phyloP scores from a whole-genome alignment of 2,888 invertebrate species.

The Tupiocoris notatus region DNA sequence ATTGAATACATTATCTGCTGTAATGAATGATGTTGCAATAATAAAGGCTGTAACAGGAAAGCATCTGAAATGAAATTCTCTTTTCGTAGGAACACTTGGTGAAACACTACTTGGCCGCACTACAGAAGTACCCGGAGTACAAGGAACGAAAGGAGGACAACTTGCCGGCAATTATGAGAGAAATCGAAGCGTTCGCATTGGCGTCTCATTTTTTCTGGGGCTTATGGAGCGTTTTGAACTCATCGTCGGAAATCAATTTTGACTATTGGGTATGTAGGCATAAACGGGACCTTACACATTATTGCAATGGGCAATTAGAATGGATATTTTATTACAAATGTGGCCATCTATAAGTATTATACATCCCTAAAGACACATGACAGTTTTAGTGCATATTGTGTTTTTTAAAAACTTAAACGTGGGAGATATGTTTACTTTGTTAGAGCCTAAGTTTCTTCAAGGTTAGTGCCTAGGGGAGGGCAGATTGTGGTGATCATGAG shows the following conservation, averaged over 20 bases:
- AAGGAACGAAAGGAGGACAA: constrained; percentile 44
- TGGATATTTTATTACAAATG: too few relatives aligned
- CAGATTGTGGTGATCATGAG: too few relatives aligned
- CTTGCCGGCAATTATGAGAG: constrained; percentile 65
- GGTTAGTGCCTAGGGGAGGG: too few relatives aligned
- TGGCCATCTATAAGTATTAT: too few relatives aligned
- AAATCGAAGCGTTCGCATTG: constrained; percentile 78
- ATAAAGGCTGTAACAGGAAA: neutral
- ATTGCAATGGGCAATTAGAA: too few relatives aligned
- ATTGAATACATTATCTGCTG: neutral
- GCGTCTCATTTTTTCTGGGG: constrained; percentile 92
- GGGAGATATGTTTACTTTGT: too few relatives aligned
- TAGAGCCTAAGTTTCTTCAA: too few relatives aligned
- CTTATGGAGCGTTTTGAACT: constrained; percentile 88
- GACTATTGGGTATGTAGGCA: constrained; percentile 85
- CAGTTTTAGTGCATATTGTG: too few relatives aligned
- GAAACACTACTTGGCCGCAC: constrained; percentile 44
- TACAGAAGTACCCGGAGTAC: constrained; percentile 45
- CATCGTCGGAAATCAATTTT: constrained; percentile 83
- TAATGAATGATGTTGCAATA: neutral
- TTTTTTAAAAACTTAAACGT: too few relatives aligned
- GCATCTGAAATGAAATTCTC: too few relatives aligned
- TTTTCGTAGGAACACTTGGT: constrained; percentile 46
- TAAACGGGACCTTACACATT: too few relatives aligned
- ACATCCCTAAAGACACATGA: too few relatives aligned